phyloP scores from a whole-genome alignment of 2,113 vertebrate species.

The Callorhinus ursinus region DNA sequence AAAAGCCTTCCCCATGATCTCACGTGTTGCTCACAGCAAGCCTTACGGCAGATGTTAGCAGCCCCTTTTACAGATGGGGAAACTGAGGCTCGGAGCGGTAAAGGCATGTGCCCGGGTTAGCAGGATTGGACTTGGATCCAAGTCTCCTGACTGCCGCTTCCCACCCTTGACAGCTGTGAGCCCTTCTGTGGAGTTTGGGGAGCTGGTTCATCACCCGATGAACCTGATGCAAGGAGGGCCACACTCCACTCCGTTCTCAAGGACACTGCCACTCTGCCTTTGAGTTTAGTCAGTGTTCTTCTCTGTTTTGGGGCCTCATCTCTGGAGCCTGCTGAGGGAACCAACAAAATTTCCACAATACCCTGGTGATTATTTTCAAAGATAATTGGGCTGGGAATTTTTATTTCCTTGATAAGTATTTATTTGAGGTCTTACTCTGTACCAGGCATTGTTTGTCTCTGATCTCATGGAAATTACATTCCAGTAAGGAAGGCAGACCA shows the following conservation, averaged over 20 bases:
- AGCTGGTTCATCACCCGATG: not conserved
- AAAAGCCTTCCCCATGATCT: not conserved
- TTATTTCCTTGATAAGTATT: not conserved
- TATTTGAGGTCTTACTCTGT: not conserved
- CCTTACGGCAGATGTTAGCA: fast-evolving
- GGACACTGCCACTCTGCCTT: fast-evolving
- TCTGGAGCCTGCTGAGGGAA: not conserved
- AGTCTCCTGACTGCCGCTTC: not conserved
- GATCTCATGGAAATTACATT: not conserved
- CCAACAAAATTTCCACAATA: not conserved
- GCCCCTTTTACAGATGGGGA: not conserved
- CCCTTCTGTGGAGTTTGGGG: not conserved
- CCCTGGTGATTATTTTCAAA: not conserved
- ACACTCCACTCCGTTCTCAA: not conserved
- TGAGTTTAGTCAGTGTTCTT: not conserved
- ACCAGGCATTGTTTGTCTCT: not conserved
- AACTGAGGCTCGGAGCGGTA: not conserved
- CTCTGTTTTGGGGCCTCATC: not conserved
- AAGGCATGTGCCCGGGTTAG: fast-evolving
- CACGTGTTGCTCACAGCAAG: not conserved
- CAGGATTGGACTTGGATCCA: not conserved
- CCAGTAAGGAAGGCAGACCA: not conserved
- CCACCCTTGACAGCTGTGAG: not conserved
- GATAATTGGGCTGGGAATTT: not conserved
- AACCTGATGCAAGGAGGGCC: fast-evolving